Evolutionary conservation across 2,113 vertebrate species (phyloP).

Genomic region (Chunga burmeisteri): DNA sequence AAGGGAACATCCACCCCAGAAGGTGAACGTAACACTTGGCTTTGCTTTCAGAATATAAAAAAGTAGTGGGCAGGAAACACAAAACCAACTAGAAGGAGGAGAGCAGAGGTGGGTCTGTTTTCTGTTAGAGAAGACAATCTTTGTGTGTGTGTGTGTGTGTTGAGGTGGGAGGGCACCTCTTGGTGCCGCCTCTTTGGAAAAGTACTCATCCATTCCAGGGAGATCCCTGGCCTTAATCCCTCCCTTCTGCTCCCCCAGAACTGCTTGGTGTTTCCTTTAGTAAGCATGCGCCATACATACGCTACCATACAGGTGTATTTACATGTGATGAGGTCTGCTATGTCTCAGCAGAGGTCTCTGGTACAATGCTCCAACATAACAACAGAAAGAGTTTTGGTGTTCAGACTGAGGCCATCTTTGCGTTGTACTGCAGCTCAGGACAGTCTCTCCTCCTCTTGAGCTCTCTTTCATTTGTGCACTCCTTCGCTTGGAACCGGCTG

Average conservation of each 20-base stretch:
- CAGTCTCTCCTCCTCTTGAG: not conserved
- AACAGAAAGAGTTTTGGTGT: slow-evolving; percentile 49
- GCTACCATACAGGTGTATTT: slow-evolving; percentile 63
- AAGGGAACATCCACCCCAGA: not conserved
- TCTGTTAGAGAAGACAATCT: not conserved
- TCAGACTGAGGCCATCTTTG: slow-evolving; percentile 29
- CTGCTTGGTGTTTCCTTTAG: slow-evolving; percentile 33
- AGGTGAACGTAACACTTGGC: not conserved
- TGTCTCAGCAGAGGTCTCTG: slow-evolving; percentile 51
- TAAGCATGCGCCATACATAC: slow-evolving; percentile 22
- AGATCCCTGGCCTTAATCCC: not conserved
- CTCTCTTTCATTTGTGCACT: not conserved
- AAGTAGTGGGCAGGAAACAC: slow-evolving; percentile 13
- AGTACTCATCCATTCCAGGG: not conserved
- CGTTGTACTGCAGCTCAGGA: not conserved
- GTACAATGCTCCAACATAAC: slow-evolving; percentile 36
- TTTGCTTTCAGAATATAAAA: slow-evolving; percentile 28
- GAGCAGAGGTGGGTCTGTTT: not conserved
- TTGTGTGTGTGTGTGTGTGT: not conserved
- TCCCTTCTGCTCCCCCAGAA: not conserved
- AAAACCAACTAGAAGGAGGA: not conserved
- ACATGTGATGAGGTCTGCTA: slow-evolving; percentile 52
- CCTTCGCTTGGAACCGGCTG: not conserved
- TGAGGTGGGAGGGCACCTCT: not conserved
- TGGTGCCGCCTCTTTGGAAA: slow-evolving; percentile 29